Evolutionary conservation across 1,140 invertebrate species (phyloP).

Genomic region (Drosophila mauritiana): DNA sequence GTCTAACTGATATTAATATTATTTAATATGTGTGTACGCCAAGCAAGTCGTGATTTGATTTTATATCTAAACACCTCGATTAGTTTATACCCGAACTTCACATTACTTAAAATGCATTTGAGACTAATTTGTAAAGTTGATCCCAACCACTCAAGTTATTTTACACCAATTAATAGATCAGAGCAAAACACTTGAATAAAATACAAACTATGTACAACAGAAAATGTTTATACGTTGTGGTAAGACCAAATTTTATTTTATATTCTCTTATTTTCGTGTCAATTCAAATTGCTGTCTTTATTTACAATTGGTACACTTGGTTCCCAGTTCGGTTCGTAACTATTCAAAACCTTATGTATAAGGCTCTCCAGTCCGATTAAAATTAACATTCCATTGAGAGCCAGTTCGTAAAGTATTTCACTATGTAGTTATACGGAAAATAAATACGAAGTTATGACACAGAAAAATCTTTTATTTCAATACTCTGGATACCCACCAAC

Average conservation of each 20-base stretch:
- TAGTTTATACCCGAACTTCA: constrained; percentile 18
- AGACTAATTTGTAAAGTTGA: constrained; percentile 8
- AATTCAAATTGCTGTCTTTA: too few relatives aligned
- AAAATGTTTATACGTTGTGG: constrained; percentile 26
- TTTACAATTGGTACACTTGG: neutral
- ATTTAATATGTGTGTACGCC: constrained; percentile 47
- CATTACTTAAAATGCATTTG: constrained; percentile 3
- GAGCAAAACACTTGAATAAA: constrained; percentile 77
- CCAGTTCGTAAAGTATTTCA: constrained; percentile 52
- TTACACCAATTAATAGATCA: constrained; percentile 46
- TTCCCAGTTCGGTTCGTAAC: constrained; percentile 18
- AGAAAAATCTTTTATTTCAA: neutral
- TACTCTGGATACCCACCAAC: neutral
- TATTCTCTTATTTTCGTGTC: constrained; percentile 1
- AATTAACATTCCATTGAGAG: constrained; percentile 54
- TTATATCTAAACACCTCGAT: constrained; percentile 17
- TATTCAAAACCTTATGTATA: constrained; percentile 19
- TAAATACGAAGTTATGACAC: constrained; percentile 57
- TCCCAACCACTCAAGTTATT: constrained; percentile 13
- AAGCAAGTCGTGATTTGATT: constrained; percentile 56
- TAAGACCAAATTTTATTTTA: constrained; percentile 5
- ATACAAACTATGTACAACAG: constrained; percentile 72
- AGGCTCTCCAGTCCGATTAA: constrained; percentile 43
- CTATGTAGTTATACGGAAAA: constrained; percentile 54
- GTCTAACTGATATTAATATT: constrained; percentile 69